These are phyloP conservation scores for Cephalotes varians DNA, from an alignment of 2,888 invertebrate species.

Conservation along the genomic window DNA sequence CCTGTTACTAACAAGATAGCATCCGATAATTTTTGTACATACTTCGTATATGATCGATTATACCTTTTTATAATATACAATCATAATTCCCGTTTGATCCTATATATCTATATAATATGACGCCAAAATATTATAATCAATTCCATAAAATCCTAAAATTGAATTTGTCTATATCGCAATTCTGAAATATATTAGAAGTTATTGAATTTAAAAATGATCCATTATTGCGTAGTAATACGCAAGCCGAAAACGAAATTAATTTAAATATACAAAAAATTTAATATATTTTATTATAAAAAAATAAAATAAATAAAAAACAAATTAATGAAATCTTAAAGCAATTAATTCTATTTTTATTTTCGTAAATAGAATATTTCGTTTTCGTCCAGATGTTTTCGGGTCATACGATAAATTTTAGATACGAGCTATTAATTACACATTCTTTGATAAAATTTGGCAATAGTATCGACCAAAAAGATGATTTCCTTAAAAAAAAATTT, in stretches of 20 bases:
- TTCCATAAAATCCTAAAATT: background rate
- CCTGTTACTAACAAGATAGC: background rate
- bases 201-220: background rate
- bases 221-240: background rate
- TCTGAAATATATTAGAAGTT: background rate
- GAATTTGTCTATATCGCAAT: background rate
- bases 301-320: background rate
- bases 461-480: background rate
- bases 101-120: background rate
- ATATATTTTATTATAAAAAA: background rate
- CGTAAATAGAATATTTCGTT: background rate
- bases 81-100: background rate
- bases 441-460: background rate
- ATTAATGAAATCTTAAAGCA: background rate
- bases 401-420: background rate
- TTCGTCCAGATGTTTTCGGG: background rate
- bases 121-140: background rate
- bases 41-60: background rate
- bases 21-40: background rate
- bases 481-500: background rate
- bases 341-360: background rate
- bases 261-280: background rate
- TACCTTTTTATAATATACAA: background rate
- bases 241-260: background rate
- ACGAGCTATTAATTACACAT: background rate